Base-by-base conservation (phyloP, 2,113 vertebrate species). In the Lucifuga dentata region DNA sequence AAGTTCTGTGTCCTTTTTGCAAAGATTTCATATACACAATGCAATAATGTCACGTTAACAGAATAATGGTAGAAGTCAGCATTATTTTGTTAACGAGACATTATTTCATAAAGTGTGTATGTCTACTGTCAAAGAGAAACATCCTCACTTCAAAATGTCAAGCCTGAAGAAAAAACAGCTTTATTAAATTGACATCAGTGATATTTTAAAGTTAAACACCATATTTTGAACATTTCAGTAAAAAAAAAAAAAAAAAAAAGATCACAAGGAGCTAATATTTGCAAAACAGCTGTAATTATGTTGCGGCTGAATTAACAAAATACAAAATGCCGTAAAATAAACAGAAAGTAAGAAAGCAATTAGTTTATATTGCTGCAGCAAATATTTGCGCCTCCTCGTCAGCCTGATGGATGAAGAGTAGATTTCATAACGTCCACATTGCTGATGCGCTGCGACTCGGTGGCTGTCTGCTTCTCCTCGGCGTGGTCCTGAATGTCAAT, bases 401-500 rank as follows among this genome's bases (percentile, higher is more conserved):
- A 2, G 76, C 8, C 7, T 46, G 56, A 58, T 60, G 51, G 73
- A 66, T 73, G 68, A 80, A 24, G 40, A 57, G 50, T 59, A 39
- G 63, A 80, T 63, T 70, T 66, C 40, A 29, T 13, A 3, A 9
- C 23, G 4, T 68, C 48, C 59, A 3, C 26, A 3, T 48, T 29
- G 69, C 66, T 64, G 75, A 81, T 78, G 43, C n/a, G 20, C 19
- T 65, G 82, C 51, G 44, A 67, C 73, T 78, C 41, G 41, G 71
- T 68, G 69, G 75, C 87, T 84, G 84, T 70, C 82, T 85, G 76
- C 21, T 69, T 73, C 59, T 81, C 68, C 78, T 77, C 68, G 36
- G 46, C 50, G 3, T 78, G 78, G 76, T 79, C 62, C 35, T 86
- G 81, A 87, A 90, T 87, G 79, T 88, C 86, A 90, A 80, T 84